These are phyloP conservation scores for Pseudopleuronectes americanus DNA, from an alignment of 2,797 vertebrate species.

Conservation along the genomic window DNA sequence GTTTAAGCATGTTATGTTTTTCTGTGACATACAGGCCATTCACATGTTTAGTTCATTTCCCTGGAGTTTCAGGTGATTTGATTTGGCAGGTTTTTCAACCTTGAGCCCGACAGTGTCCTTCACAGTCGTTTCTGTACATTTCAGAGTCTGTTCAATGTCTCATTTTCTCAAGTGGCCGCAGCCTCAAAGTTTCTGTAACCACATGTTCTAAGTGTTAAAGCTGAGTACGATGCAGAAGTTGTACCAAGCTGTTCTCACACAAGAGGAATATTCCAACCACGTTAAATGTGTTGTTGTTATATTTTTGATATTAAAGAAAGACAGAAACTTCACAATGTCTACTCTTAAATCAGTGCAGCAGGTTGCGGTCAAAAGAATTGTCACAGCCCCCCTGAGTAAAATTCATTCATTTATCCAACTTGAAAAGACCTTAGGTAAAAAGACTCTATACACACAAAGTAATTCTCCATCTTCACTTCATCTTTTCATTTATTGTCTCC, in stretches of 20 bases:
- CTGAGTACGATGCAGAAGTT: background rate
- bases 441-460: background rate
- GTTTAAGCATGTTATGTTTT: background rate
- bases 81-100: conserved; percentile 2
- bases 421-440: background rate
- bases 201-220: background rate
- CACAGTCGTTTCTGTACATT: background rate
- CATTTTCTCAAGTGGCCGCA: background rate
- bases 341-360: background rate
- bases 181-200: background rate
- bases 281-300: background rate
- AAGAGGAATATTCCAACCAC: background rate
- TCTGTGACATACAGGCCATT: background rate
- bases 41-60: conserved; percentile 6
- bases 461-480: background rate
- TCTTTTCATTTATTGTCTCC: no score
- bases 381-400: background rate
- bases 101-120: conserved; percentile 13
- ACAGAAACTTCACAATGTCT: background rate
- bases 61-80: background rate
- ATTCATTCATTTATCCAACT: background rate
- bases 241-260: background rate
- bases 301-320: conserved; percentile 12
- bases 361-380: background rate
- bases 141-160: background rate